Evolutionary conservation across 2,888 invertebrate species (phyloP).

Genomic region (Blera fallax): DNA sequence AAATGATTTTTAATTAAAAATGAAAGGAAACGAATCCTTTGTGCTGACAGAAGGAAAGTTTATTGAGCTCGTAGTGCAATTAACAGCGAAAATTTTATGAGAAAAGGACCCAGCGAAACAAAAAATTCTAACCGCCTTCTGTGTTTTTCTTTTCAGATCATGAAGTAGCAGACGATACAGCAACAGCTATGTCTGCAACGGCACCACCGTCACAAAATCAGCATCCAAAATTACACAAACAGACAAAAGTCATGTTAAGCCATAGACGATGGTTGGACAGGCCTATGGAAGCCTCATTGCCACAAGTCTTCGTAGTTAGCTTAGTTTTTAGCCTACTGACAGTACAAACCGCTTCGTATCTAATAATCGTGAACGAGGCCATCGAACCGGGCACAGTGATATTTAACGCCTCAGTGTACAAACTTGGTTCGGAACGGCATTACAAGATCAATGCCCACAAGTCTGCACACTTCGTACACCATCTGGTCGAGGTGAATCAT

Average conservation of each 20-base stretch:
- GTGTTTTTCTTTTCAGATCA: slow-evolving; percentile 51
- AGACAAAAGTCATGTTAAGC: slow-evolving; percentile 40
- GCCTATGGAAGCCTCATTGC: slow-evolving; percentile 3
- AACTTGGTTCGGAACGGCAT: slow-evolving; percentile 89
- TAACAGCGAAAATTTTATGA: too few species aligned
- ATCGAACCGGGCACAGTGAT: slow-evolving; percentile 86
- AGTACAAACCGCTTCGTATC: slow-evolving; percentile 81
- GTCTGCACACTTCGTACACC: slow-evolving; percentile 91
- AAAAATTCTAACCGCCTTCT: background rate
- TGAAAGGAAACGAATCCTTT: background rate
- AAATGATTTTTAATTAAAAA: slow-evolving; percentile 15
- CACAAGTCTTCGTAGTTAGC: slow-evolving; percentile 54
- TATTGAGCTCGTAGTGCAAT: too few species aligned
- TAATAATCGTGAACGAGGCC: slow-evolving; percentile 84
- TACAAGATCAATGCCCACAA: slow-evolving; percentile 91
- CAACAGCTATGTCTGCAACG: slow-evolving; percentile 32
- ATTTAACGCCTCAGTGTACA: slow-evolving; percentile 91
- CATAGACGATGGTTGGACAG: slow-evolving; percentile 24
- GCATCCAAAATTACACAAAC: slow-evolving; percentile 8
- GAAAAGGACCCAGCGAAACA: too few species aligned
- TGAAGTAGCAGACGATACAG: slow-evolving; percentile 40
- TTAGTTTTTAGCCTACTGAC: slow-evolving; percentile 67
- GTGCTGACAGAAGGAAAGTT: background rate
- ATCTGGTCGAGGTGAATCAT: slow-evolving; percentile 88
- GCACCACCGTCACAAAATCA: slow-evolving; percentile 37